Evolutionary conservation across 1,140 invertebrate genomes (phyloP).

Genomic region (Zaprionus ornatus): DNA sequence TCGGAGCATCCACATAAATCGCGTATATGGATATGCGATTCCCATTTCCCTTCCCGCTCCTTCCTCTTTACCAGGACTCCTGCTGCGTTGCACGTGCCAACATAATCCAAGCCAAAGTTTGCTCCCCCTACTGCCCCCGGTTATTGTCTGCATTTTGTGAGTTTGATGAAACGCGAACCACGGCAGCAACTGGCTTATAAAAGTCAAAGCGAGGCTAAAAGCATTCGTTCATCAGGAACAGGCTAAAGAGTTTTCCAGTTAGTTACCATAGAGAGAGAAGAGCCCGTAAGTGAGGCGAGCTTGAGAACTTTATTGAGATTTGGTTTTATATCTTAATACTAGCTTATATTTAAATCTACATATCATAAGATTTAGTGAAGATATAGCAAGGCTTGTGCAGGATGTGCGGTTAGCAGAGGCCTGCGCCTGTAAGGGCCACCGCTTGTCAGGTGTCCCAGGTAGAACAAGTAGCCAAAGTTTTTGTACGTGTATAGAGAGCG

Average conservation of each 20-base stretch:
- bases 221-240: not conserved
- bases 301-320: not conserved
- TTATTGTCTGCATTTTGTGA: slow-evolving; percentile 37
- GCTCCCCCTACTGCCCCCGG: not conserved
- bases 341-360: not conserved
- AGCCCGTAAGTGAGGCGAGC: not conserved
- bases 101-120: slow-evolving; percentile 57
- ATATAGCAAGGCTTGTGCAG: no score
- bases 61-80: not conserved
- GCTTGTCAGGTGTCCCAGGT: no score
- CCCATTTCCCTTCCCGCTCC: slow-evolving; percentile 7
- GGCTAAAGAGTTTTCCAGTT: not conserved
- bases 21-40: slow-evolving; percentile 10
- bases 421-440: no score
- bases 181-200: slow-evolving; percentile 41
- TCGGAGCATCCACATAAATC: slow-evolving; percentile 24
- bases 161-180: slow-evolving; percentile 46
- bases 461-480: no score
- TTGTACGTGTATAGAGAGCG: no score
- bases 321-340: not conserved
- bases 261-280: not conserved
- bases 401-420: no score
- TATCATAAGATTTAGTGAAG: not conserved
- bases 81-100: slow-evolving; percentile 56
- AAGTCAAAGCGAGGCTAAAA: slow-evolving; percentile 52